These are phyloP conservation scores for Heterohyrax brucei DNA, from an alignment of 2,797 vertebrate species.

Conservation along the genomic window DNA sequence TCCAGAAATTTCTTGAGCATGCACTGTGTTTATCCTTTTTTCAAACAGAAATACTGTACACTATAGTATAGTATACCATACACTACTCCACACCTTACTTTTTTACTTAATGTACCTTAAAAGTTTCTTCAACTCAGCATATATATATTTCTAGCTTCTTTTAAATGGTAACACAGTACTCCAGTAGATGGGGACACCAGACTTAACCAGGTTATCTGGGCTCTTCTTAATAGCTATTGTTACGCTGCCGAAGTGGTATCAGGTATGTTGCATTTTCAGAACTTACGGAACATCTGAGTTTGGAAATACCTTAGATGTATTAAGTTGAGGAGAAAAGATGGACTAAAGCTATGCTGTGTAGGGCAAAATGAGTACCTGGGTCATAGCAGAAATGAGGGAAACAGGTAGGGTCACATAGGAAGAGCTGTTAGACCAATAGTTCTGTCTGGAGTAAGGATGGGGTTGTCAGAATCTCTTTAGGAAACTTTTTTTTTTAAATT, in stretches of 20 bases:
- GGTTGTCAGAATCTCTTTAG: slow-evolving; percentile 31
- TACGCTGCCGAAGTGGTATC: background rate
- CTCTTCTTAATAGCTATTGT: background rate
- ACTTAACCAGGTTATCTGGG: slow-evolving; percentile 4
- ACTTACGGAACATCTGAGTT: background rate
- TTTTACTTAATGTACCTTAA: background rate
- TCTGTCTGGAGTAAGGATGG: background rate
- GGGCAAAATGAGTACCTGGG: background rate
- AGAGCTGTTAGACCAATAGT: background rate
- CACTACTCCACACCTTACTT: background rate
- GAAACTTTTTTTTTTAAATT: slow-evolving; percentile 4
- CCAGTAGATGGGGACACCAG: background rate
- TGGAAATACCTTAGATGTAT: slow-evolving; percentile 18
- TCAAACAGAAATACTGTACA: background rate
- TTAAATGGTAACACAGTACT: slow-evolving; percentile 1
- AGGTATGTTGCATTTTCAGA: slow-evolving; percentile 30
- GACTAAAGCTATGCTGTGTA: background rate
- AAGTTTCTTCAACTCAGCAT: slow-evolving; percentile 38
- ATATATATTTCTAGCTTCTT: slow-evolving; percentile 21
- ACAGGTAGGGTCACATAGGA: background rate
- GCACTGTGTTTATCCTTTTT: background rate
- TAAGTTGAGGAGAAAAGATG: slow-evolving; percentile 5
- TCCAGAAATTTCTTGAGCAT: background rate
- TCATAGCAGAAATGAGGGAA: background rate
- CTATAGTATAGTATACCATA: background rate